Evolutionary conservation across 2,113 vertebrate species (phyloP), one percentile per base, ranked within the genome.

Genomic region (Pipra filicauda): DNA sequence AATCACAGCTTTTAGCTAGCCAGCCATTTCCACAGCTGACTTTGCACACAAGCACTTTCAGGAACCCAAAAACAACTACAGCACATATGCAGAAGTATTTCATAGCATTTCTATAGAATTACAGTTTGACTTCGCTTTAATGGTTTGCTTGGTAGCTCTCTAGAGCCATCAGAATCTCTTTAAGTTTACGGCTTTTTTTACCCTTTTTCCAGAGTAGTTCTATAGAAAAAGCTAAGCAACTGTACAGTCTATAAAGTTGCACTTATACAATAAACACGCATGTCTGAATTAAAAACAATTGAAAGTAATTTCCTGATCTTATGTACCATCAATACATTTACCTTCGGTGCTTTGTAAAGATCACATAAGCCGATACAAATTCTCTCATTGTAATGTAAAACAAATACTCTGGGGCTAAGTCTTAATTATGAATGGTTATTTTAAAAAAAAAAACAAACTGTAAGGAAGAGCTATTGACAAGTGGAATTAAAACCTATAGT

Each of bases 1-100:
- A 88, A 91, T 67, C 65, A 28, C 5, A 92, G 88, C 58, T 89
- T 72, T 78, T 41, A 92, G 82, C 79, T 76, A 70, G 75, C 74
- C 58, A 95, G 95, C 78, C 81, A 65, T 80, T 94, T 95, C 89
- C 84, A 96, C 82, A 85, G 79, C 87, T 91, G 91, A 92, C 83
- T 94, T 86, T 72, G 71, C 73, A 91, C 80, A 87, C n/a, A 43
- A 69, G 77, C 49, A 89, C 66, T 49, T 90, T 91, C 87, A 93
- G 74, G 74, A 93, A 88, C 62, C 73, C 70, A 4, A 77, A 92
- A 79, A 19, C 74, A 78, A 79, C 52, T 80, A 39, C 41, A 57
- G 71, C 39, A 75, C 67, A 75, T 52, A 83, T 67, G 83, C 52
- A 91, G 43, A 76, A 88, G 35, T 85, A 85, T 81, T 92, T 76